These are phyloP conservation scores for Bolinopsis microptera DNA, from an alignment of 37 sponge, comb jelly and placozoan genomes.

Conservation along the genomic window DNA sequence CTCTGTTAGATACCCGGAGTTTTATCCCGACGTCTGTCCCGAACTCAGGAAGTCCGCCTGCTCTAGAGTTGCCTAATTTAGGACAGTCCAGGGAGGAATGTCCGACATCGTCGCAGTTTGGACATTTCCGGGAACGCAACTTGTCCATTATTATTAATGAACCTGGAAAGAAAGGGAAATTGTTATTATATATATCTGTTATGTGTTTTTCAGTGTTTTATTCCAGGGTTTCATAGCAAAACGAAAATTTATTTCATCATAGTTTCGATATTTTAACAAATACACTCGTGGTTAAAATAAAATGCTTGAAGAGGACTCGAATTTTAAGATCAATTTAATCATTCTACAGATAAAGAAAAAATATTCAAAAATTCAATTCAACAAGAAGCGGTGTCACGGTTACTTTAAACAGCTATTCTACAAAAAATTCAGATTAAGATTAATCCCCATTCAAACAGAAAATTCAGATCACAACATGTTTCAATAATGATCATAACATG, in stretches of 20 bases:
- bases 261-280: too few species aligned
- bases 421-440: not conserved
- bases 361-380: not conserved
- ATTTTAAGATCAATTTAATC: not conserved
- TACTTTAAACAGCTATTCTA: not conserved
- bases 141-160: constrained; percentile 45
- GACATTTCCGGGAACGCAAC: constrained; percentile 47
- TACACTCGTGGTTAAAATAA: too few species aligned
- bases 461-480: not conserved
- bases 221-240: too few species aligned
- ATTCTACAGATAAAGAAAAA: not conserved
- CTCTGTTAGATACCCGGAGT: not conserved
- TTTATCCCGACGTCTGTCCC: not conserved
- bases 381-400: not conserved
- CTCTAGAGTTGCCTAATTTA: not conserved
- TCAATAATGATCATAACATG: too few species aligned
- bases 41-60: not conserved
- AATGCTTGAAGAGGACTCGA: too few species aligned
- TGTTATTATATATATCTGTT: too few species aligned
- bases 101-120: constrained; percentile 51
- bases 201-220: too few species aligned
- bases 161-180: not conserved
- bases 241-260: too few species aligned
- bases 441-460: not conserved
- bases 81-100: constrained; percentile 63